Evolutionary conservation across 2,888 invertebrate species (phyloP).

Genomic region (Catocala fraxini): DNA sequence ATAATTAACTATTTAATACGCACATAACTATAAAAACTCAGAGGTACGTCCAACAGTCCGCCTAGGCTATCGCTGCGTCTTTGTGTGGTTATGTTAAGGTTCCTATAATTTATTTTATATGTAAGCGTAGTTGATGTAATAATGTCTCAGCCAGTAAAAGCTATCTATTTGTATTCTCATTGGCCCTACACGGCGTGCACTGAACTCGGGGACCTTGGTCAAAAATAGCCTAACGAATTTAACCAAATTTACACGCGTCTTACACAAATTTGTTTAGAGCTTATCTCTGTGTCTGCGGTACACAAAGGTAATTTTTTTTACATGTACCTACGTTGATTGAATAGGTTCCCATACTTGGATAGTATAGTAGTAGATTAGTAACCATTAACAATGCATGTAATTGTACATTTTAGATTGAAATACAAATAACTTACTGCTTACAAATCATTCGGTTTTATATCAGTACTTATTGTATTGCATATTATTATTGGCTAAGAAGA

Average conservation of each 20-base stretch:
- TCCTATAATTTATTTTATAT: background rate
- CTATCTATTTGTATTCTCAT: constrained; percentile 41
- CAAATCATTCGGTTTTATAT: constrained; percentile 8
- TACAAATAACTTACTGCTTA: too few species aligned
- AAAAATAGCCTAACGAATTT: constrained; percentile 75
- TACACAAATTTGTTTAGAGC: constrained; percentile 69
- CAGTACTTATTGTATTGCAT: constrained; percentile 14
- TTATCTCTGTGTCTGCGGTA: constrained; percentile 57
- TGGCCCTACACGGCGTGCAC: constrained; percentile 67
- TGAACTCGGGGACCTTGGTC: constrained; percentile 76
- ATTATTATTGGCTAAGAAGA: too few species aligned
- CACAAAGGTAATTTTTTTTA: constrained; percentile 42
- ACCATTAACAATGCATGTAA: constrained; percentile 10
- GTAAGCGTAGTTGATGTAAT: constrained; percentile 3
- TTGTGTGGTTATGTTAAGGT: too few species aligned
- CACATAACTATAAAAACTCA: too few species aligned
- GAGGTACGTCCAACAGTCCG: too few species aligned
- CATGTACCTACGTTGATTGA: constrained; percentile 20
- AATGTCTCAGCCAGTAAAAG: constrained; percentile 26
- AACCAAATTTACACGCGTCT: constrained; percentile 73
- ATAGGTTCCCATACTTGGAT: constrained; percentile 21
- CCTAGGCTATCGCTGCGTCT: too few species aligned
- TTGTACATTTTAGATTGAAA: constrained; percentile 10
- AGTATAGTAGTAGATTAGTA: constrained; percentile 10
- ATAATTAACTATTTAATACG: too few species aligned